These are phyloP conservation scores for Delphinapterus leucas DNA, from an alignment of 2,113 vertebrate species.

Conservation along the genomic window DNA sequence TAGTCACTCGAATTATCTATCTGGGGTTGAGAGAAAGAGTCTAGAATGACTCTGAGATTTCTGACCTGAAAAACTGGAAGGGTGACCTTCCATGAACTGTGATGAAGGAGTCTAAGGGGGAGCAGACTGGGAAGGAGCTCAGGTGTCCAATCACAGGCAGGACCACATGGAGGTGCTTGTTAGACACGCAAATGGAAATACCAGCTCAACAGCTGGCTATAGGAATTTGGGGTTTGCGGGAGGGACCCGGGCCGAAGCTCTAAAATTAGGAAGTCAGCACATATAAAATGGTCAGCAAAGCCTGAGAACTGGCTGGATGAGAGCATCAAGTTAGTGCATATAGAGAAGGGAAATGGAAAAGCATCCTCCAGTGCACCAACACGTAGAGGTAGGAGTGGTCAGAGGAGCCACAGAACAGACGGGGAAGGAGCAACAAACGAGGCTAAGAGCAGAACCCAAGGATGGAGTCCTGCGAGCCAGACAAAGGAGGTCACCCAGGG, in stretches of 20 bases:
- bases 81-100: neutral
- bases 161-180: neutral
- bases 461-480: neutral
- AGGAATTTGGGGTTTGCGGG: neutral
- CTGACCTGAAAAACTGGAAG: neutral
- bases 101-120: neutral
- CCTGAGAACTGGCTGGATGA: neutral
- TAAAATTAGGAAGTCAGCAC: neutral
- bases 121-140: neutral
- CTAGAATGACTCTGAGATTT: neutral
- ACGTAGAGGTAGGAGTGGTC: neutral
- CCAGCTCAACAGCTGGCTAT: neutral
- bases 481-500: neutral
- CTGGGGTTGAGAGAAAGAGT: neutral
- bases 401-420: neutral
- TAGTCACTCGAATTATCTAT: neutral
- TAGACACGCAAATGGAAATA: neutral
- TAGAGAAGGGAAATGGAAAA: neutral
- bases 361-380: neutral
- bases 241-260: neutral
- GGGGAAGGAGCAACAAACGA: neutral
- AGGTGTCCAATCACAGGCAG: neutral
- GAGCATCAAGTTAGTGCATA: neutral
- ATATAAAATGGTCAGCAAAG: neutral
- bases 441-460: neutral